Evolutionary conservation across 2,888 invertebrate genomes (phyloP), one percentile per base, ranked within the genome.

Genomic region (Dromius quadrimaculatus): DNA sequence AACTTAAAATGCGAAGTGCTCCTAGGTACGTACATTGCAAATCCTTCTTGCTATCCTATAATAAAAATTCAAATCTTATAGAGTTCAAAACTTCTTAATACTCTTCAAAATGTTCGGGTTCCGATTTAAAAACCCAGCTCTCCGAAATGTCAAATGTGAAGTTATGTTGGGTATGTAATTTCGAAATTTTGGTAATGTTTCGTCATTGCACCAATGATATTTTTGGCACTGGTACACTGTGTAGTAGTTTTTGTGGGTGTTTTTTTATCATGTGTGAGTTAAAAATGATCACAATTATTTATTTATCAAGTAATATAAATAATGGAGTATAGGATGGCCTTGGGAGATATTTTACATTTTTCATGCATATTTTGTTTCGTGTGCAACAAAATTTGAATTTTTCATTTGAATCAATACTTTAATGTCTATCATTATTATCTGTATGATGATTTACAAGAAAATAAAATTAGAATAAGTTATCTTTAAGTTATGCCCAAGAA

Each of bases 141-240:
- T 89, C 72, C 83, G 91, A 78, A 87, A 87, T 81, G 87, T 87
- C 75, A 86, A 87, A 81, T 90, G 87, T 82, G 91, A 91, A 84
- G 85, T 92, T 72, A 83, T 92, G 76, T 84, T 92, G 78, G 91
- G 91, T 91, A 86, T 83, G 85, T 82, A 66, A 73, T 65, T 59
- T n/a, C 62, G 41, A 41, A 41, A 54, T 6, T 54, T 54, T 54
- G 50, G 3, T 28, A 15, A 41, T 54, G 28, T 11, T 28, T 54
- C 8, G 23, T 11, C 50, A 54, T 17, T 54, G 50, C 50, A 54
- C 50, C 28, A 54, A 54, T 47, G 22, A 32, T 57, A 15, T 36
- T 59, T 59, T 59, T 36, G 19, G 59, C 59, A 59, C 59, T 17
- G 28, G 50, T 54, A 28, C 50, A 54, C 23, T 13, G 47, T 47